Evolutionary conservation across 2,797 vertebrate genomes (phyloP), one percentile per base, ranked within the genome.

Genomic region (Micromesistius poutassou): DNA sequence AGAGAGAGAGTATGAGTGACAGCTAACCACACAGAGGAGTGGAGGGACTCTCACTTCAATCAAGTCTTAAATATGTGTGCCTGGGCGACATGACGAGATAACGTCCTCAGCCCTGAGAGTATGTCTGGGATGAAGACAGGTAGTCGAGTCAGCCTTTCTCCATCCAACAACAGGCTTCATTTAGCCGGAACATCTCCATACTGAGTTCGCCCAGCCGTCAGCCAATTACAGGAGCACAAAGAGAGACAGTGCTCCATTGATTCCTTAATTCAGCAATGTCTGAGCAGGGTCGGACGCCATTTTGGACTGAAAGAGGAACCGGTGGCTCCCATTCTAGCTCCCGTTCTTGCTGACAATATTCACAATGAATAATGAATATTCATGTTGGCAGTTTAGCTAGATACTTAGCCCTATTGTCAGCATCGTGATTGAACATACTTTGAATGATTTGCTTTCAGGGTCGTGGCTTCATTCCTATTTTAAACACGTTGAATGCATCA

Each of bases 81-180:
- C 74, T 73, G 80, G 75, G 82, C 86, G 85, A 80, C 84, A 78
- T 76, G 80, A 87, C 30, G 33, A 80, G 88, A 91, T 89, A 87
- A 90, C 87, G 84, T 38, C 72, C 35, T 38, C 35, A 5, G 72
- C 35, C 85, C 77, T 77, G 71, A 81, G 83, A 79, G 86, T 40
- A 74, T 73, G 82, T 68, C 36, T 38, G 75, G 13, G 9, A 28
- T 13, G 76, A 82, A 86, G 87, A 79, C 83, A 72, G 75, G 81
- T 73, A 79, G 83, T 84, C 82, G 83, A 87, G 77, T 88, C 80
- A 89, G 87, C 82, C 62, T 68, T 68, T 68, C 62, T 28, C 62
- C 62, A n/a, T 25, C 25, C 62, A 28, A 68, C 62, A 68, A 68
- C 25, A 28, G 62, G 62, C 62, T 28, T 68, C 25, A 28, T 68